Conservation (phyloP, 2,888 invertebrate species). For the Drosophila kanekoi region DNA sequence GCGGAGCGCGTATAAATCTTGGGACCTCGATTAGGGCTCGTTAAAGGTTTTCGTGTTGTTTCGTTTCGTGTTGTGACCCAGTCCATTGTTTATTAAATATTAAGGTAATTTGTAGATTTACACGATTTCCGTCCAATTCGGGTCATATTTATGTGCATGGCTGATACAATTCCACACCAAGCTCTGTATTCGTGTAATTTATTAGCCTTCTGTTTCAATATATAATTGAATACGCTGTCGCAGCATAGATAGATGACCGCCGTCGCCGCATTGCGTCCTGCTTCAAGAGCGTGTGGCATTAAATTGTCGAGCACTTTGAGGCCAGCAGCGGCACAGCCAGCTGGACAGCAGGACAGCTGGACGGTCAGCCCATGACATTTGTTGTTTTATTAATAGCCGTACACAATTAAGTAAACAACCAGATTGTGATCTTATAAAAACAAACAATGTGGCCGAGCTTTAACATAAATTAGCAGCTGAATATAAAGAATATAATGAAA, state of each 20-base stretch:
- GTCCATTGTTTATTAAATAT: slow-evolving; percentile 71
- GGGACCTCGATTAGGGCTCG: slow-evolving; percentile 44
- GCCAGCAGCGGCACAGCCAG: neutral
- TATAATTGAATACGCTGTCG: slow-evolving; percentile 73
- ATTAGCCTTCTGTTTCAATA: slow-evolving; percentile 67
- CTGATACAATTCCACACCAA: slow-evolving; percentile 14
- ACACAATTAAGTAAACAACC: slow-evolving; percentile 31
- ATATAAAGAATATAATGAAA: slow-evolving; percentile 1
- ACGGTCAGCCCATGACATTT: slow-evolving; percentile 24
- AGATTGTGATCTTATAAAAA: slow-evolving; percentile 5
- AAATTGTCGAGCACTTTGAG: slow-evolving; percentile 50
- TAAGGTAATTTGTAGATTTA: slow-evolving; percentile 79
- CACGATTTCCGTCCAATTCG: slow-evolving; percentile 55
- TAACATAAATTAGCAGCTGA: neutral
- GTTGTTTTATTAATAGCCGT: slow-evolving; percentile 64
- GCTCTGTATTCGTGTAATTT: slow-evolving; percentile 51
- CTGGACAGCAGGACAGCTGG: neutral
- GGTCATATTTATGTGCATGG: slow-evolving; percentile 61
- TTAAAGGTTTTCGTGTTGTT: slow-evolving; percentile 49
- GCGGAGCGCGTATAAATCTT: slow-evolving; percentile 62
- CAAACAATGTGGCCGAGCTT: too few relatives aligned
- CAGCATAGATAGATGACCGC: slow-evolving; percentile 67
- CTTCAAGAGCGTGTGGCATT: slow-evolving; percentile 45
- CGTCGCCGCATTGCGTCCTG: slow-evolving; percentile 33
- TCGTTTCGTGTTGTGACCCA: slow-evolving; percentile 16